A percentile compares a stretch with the other conserved stretches of the same genome.
Evolutionary conservation across 2,797 vertebrate genomes (phyloP).

Genomic region (Rhincodon typus): DNA sequence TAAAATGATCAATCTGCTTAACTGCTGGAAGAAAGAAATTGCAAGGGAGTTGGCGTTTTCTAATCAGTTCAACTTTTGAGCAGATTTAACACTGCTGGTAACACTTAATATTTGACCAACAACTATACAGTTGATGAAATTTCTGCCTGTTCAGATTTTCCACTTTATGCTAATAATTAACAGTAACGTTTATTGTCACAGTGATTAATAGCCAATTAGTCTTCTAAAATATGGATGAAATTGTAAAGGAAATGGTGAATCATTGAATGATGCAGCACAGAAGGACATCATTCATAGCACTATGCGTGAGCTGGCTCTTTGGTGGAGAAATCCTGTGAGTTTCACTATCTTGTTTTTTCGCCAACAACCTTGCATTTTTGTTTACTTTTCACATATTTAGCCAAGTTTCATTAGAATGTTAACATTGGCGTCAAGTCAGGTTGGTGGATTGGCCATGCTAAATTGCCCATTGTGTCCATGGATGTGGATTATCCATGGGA

Average conservation of each 20-base stretch:
- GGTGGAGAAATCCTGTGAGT: not conserved
- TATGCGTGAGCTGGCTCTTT: not conserved
- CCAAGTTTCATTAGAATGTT: not conserved
- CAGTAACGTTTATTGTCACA: conserved; percentile 27
- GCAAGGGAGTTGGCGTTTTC: not conserved
- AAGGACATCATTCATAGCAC: not conserved
- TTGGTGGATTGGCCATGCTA: too few relatives aligned
- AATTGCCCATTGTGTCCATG: too few relatives aligned
- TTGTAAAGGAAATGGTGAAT: not conserved
- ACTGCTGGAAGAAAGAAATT: not conserved
- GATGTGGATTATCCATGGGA: too few relatives aligned
- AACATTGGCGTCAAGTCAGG: not conserved
- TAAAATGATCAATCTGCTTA: conserved; percentile 14
- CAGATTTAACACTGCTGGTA: conserved; percentile 4
- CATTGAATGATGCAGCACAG: not conserved
- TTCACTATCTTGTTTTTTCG: not conserved
- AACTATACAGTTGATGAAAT: not conserved
- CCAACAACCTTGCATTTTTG: too few relatives aligned
- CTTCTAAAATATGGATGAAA: not conserved
- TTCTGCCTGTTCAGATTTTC: not conserved
- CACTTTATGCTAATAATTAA: conserved; percentile 7
- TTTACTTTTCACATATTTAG: not conserved
- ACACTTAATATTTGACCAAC: not conserved
- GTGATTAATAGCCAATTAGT: conserved; percentile 17
- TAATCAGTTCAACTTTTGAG: not conserved